Base-by-base conservation (phyloP, 2,888 invertebrate genomes). In the Campoplex nolae region DNA sequence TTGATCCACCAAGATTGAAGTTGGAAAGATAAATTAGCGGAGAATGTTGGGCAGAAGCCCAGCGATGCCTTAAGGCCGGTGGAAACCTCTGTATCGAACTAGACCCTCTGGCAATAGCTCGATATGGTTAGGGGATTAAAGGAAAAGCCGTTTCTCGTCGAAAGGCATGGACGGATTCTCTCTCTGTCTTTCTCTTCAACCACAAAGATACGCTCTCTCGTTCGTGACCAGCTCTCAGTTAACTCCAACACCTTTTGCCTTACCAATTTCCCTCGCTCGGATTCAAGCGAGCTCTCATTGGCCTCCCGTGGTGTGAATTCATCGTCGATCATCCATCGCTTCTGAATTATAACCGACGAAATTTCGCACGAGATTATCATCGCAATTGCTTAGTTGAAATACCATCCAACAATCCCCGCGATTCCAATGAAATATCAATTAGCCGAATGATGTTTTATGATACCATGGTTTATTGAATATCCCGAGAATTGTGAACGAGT, bases 71-170 rank as follows among this genome's bases (percentile, higher is more conserved):
- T 76, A 45, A n/a, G 48, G 18, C 67, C 68, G 56, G 56, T 13
- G 11, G 28, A 68, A 68, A 68, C 68, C 67, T 54, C 68, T 74
- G 28, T 75, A 75, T 82, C 67, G 45, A 68, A 75, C 56, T 75
- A 56, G 58, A 58, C 68, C 48, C 75, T 75, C 48, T 16, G 16
- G 51, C 67, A 54, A 45, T 75, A 68, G 58, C 81, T 54, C 38
- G 81, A 62, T 65, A 58, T 58, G 73, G 74, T 81, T 58, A 28
- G 62, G 42, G 74, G 65, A 76, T 83, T 83, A 83, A 83, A 75
- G 68, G 56, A 83, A 70, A 77, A 71, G 62, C 56, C 68, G 42
- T 45, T 18, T 35, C 71, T 65, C 54, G 71, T 83, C 71, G 48
- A 51, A 48, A 56, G 62, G 62, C 58, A 45, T 32, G 48, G 16